Evolutionary conservation across 2,113 vertebrate species (phyloP), one percentile per base, ranked within the genome.

Genomic region (Clarias magur): DNA sequence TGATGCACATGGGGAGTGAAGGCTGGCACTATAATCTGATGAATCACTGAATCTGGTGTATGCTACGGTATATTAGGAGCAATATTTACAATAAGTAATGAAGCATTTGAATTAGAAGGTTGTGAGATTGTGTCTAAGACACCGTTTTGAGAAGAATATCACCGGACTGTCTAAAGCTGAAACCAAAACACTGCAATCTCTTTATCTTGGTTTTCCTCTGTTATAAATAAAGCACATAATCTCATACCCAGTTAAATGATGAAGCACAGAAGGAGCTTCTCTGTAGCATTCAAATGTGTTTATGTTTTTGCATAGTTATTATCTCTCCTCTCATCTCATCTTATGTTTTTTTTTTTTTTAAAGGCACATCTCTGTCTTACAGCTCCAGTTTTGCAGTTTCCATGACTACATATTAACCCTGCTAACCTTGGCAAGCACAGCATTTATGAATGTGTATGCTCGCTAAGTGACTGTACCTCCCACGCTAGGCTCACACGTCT

Each of bases 351-450:
- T 38, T 38, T 85, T 48, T 48, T 48, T 48, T 48, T 48, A 68
- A 42, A 82, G n/a, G 57, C 80, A 80, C 62, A 76, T 88, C 75
- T 81, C 59, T 27, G 60, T 88, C 87, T 90, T 73, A 86, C 68
- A 78, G 89, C 81, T 88, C 87, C 89, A 89, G 65, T 90, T 85
- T 86, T 86, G 80, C 81, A 54, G 91, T 94, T 91, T 90, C 91
- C 90, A 92, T 92, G 88, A 91, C 85, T 91, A 93, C 91, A 54
- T 81, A 86, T 92, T 92, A 91, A 91, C 84, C 84, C 80, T 25
- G 21, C 81, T 68, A 73, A 89, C 86, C 88, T 89, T 88, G 82
- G 88, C 87, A 85, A 80, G 73, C 85, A 88, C 38, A 83, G 38
- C 56, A 81, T 84, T 88, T 78, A 88, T 89, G 84, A 84, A 84